A percentile compares a stretch with the other conserved stretches of the same genome.
Evolutionary conservation across 1,140 invertebrate species (phyloP).

Genomic region (Andrena cerasifolii): DNA sequence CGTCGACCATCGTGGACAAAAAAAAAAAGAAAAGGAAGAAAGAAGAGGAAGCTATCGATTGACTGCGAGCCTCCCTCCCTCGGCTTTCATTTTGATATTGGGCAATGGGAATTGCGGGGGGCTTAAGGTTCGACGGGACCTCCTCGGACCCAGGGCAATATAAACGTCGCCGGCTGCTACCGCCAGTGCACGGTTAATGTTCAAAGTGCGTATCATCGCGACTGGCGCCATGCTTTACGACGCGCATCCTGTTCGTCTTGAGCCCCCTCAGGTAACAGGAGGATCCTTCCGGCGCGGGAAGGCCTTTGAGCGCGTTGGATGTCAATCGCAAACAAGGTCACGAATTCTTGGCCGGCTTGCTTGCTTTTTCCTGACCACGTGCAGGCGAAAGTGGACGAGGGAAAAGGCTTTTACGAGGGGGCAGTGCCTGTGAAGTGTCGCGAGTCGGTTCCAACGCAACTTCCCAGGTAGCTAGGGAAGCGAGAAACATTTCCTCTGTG

Average conservation of each 20-base stretch:
- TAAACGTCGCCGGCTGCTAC: background rate
- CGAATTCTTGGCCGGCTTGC: background rate
- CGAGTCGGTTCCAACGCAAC: too few species aligned
- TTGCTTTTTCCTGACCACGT: slow-evolving; percentile 7
- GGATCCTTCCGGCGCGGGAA: background rate
- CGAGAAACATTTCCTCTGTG: too few species aligned
- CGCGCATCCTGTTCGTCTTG: slow-evolving; percentile 47
- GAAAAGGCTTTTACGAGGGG: too few species aligned
- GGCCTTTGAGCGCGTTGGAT: background rate
- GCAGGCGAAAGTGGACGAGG: background rate
- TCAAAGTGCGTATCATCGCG: slow-evolving; percentile 65
- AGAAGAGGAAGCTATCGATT: background rate
- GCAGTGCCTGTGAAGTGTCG: too few species aligned
- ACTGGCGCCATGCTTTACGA: slow-evolving; percentile 72
- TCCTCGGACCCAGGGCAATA: background rate
- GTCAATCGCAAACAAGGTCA: slow-evolving; percentile 44
- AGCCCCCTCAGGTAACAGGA: slow-evolving; percentile 48
- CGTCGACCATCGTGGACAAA: too few species aligned
- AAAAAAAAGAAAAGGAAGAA: background rate
- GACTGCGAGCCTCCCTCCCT: background rate
- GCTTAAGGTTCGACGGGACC: too few species aligned
- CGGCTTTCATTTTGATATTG: background rate
- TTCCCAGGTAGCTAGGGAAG: too few species aligned
- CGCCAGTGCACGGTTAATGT: slow-evolving; percentile 16
- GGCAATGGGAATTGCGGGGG: background rate